These are phyloP conservation scores for Oceanodroma tethys DNA, from an alignment of 2,113 vertebrate species.

Conservation along the genomic window DNA sequence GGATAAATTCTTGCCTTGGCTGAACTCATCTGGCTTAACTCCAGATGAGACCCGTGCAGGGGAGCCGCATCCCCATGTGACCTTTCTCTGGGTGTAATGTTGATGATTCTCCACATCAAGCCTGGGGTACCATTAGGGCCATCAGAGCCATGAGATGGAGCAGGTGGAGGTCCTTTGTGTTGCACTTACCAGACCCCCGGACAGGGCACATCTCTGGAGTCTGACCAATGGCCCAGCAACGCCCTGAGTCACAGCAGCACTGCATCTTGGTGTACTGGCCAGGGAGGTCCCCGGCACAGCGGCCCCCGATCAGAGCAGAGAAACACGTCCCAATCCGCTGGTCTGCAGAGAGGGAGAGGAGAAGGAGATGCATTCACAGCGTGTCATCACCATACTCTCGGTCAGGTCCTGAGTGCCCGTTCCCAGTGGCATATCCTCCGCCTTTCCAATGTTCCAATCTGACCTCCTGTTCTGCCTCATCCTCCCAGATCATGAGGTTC, in stretches of 20 bases:
- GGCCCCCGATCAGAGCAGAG: constrained; percentile 86
- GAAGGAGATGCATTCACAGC: background rate
- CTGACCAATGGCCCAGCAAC: constrained; percentile 89
- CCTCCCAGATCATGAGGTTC: background rate
- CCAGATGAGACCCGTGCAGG: background rate
- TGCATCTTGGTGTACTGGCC: constrained; percentile 92
- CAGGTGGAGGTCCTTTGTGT: no score
- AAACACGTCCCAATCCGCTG: constrained; percentile 91
- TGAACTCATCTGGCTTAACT: background rate
- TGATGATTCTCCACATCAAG: background rate
- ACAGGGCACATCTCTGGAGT: constrained; percentile 94
- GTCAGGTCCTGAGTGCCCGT: background rate
- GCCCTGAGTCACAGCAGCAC: constrained; percentile 93
- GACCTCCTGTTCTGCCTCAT: background rate
- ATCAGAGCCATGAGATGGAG: background rate
- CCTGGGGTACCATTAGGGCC: background rate
- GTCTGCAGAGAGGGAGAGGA: constrained; percentile 74
- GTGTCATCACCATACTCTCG: accelerated
- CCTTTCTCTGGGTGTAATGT: background rate
- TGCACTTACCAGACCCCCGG: constrained; percentile 86
- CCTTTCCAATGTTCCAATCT: background rate
- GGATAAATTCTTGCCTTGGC: background rate
- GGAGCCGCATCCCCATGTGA: background rate
- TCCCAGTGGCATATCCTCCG: accelerated
- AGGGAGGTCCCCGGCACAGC: constrained; percentile 85